These are phyloP conservation scores for Stenichneumon culpator DNA, from an alignment of 2,888 invertebrate genomes.

Conservation along the genomic window DNA sequence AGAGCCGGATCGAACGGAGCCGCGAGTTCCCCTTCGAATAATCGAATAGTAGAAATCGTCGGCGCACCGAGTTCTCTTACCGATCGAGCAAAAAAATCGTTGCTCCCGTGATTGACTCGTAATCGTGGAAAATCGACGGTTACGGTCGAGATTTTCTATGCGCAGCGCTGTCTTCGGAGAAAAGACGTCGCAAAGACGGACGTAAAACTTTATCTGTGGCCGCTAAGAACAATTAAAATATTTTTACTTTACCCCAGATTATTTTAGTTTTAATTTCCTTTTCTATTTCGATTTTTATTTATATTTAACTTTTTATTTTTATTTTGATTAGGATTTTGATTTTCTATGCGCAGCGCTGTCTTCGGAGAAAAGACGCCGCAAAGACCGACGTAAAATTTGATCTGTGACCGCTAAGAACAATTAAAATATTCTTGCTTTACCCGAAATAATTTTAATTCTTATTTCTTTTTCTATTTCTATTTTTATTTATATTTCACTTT, in stretches of 20 bases:
- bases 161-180: not conserved
- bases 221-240: too few relatives aligned
- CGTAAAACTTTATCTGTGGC: not conserved
- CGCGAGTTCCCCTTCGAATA: not conserved
- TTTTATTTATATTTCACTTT: too few relatives aligned
- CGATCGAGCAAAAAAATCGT: not conserved
- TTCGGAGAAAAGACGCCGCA: not conserved
- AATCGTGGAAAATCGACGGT: constrained; percentile 17
- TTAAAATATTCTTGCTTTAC: too few relatives aligned
- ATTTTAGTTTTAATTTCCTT: too few relatives aligned
- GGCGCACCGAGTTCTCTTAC: not conserved
- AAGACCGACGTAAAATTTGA: not conserved
- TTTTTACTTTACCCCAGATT: too few relatives aligned
- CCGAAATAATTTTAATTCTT: too few relatives aligned
- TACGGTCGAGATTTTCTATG: constrained; percentile 5
- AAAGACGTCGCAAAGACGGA: not conserved
- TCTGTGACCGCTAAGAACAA: too few relatives aligned
- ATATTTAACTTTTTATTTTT: too few relatives aligned
- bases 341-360: constrained; percentile 5
- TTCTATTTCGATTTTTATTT: too few relatives aligned
- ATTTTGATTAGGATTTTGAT: not conserved
- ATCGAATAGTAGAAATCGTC: constrained; percentile 23
- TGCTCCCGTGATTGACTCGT: not conserved
- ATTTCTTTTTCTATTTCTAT: too few relatives aligned
- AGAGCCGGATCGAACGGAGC: not conserved